A percentile compares a stretch with the other conserved stretches of the same genome.
These are phyloP conservation scores for Cottoperca gobio DNA, from an alignment of 2,797 vertebrate species.

Conservation along the genomic window DNA sequence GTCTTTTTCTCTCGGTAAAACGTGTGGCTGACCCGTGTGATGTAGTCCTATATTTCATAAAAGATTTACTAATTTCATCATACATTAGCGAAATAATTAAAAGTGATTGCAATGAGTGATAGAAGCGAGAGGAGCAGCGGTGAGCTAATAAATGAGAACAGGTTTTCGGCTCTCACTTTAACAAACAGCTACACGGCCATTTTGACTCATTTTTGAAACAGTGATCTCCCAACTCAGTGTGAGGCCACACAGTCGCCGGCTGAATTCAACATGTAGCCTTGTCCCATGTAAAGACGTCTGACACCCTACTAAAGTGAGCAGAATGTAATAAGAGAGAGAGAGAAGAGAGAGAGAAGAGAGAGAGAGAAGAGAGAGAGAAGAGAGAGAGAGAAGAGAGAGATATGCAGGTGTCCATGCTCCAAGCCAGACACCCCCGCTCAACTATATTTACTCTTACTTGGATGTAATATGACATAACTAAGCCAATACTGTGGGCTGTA, in stretches of 20 bases:
- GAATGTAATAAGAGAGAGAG: neutral
- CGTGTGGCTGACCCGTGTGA: neutral
- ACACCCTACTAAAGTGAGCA: neutral
- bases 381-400: too few relatives aligned
- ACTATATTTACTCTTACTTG: conserved; percentile 56
- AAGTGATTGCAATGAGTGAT: neutral
- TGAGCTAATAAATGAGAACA: neutral
- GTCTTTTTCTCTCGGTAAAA: too few relatives aligned
- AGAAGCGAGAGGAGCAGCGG: neutral
- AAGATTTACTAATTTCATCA: neutral
- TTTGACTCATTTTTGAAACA: conserved; percentile 13
- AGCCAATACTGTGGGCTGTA: conserved; percentile 37
- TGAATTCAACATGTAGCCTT: conserved; percentile 34
- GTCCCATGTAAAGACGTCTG: conserved; percentile 3
- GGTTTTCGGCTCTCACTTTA: neutral
- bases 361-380: too few relatives aligned
- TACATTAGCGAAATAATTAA: neutral
- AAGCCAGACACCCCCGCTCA: conserved; percentile 15
- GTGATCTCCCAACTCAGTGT: conserved; percentile 11
- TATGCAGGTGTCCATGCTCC: conserved; percentile 21
- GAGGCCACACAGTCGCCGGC: conserved; percentile 3
- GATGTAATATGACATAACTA: conserved; percentile 54
- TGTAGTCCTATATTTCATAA: neutral
- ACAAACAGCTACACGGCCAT: neutral
- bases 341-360: too few relatives aligned